Conservation (phyloP, 2,888 invertebrate genomes). For the Phortica okadai region DNA sequence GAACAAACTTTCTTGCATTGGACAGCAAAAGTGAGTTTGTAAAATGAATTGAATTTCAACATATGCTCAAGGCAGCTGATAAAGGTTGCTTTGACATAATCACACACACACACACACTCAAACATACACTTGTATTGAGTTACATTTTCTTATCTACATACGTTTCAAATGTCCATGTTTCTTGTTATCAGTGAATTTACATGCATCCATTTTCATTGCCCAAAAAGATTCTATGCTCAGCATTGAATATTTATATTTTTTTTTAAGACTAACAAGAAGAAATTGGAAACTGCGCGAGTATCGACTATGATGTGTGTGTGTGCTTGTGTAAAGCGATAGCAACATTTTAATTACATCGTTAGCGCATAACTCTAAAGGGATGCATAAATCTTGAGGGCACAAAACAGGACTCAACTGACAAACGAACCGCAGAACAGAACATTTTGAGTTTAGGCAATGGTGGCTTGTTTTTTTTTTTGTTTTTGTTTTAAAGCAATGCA, state of each 20-base stretch:
- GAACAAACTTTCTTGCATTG: neutral
- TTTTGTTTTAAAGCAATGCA: neutral
- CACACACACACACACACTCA: neutral
- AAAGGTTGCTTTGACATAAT: neutral
- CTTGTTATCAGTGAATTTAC: neutral
- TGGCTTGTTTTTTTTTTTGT: neutral
- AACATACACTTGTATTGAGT: neutral
- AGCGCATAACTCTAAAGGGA: conserved; percentile 20
- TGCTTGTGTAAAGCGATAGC: conserved; percentile 13
- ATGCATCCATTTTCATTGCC: conserved; percentile 21
- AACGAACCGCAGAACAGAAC: neutral
- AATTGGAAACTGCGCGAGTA: conserved; percentile 17
- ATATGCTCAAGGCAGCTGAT: neutral
- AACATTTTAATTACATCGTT: conserved; percentile 27
- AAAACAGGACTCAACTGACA: neutral
- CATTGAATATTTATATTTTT: no score
- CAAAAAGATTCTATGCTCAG: no score
- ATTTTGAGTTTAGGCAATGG: neutral
- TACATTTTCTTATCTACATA: conserved; percentile 10
- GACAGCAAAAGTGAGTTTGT: neutral
- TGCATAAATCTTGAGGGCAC: conserved; percentile 24
- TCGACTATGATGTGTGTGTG: neutral
- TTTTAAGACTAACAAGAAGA: neutral
- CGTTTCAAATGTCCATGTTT: neutral
- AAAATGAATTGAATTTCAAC: neutral